Base-by-base conservation (phyloP, 2,113 vertebrate genomes). In the Carassius auratus region DNA sequence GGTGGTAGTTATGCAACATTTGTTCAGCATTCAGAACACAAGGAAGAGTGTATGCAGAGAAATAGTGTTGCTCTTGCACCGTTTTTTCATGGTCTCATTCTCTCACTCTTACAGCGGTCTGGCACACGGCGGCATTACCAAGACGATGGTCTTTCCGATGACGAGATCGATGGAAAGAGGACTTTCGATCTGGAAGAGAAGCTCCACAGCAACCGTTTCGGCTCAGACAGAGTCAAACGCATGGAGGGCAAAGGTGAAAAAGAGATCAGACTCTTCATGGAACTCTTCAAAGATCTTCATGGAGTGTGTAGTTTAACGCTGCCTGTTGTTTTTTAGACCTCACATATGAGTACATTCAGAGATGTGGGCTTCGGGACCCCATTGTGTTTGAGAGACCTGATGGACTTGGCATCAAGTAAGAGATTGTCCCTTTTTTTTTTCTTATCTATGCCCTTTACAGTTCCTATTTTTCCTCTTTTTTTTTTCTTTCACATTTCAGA, bases 131-230 rank as follows among this genome's bases (percentile, higher is more conserved):
- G 98, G 1, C 97, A 97, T 55, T 99, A 99, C n/a, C 97, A 99
- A 89, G 98, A 99, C 0, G 98, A 99, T 26, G 98, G 97, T 42
- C 99, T 99, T 89, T 99, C 98, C 0, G 98, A 99, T 19, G 98
- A 99, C 86, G 98, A 99, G 92, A 99, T 99, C 12, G 98, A 99
- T 90, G 98, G 98, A 33, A 99, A 98, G 89, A 95, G 98, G 85
- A 99, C 94, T 0, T 99, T 99, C 87, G 96, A 99, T 92, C 92
- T 99, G 42, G 96, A 99, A 86, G 97, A 99, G 85, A 99, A 99
- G 90, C 94, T 99, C 79, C 92, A 94, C 21, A 96, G 95, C 86
- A 92, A 92, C 86, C 94, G 96, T 90, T 99, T 97, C 71, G 96
- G 93, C 88, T 96, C 94, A 23, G 95, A 96, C 52, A 95, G 98